phyloP scores from a whole-genome alignment of 2,113 vertebrate species.

The Phasianus colchicus region DNA sequence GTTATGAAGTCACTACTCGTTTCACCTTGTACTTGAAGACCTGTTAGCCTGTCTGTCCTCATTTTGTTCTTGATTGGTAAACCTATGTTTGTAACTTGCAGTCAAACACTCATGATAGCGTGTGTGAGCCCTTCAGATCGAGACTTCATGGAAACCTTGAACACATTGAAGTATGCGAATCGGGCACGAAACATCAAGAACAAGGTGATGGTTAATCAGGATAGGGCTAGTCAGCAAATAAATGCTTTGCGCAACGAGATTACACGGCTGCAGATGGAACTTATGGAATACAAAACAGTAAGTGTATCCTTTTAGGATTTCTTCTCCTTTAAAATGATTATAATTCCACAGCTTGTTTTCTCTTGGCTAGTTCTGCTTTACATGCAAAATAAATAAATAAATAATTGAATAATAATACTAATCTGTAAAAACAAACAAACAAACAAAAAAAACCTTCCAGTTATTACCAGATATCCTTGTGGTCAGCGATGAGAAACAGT shows the following conservation, averaged over 20 bases:
- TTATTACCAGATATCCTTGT: neutral
- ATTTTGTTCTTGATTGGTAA: neutral
- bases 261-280: slow-evolving; percentile 94
- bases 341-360: neutral
- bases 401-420: neutral
- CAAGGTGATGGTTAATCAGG: slow-evolving; percentile 96
- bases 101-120: slow-evolving; percentile 98
- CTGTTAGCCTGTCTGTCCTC: neutral
- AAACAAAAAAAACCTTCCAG: neutral
- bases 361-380: neutral
- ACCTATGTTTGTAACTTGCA: slow-evolving; percentile 67
- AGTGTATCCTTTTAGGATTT: slow-evolving; percentile 29
- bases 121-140: slow-evolving; percentile 97
- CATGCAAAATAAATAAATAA: neutral
- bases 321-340: neutral
- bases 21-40: neutral
- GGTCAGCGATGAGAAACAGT: neutral
- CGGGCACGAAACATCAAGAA: slow-evolving; percentile 98
- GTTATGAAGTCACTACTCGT: neutral
- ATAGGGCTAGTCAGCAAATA: slow-evolving; percentile 96
- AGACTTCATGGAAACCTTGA: slow-evolving; percentile 99
- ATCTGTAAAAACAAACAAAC: neutral
- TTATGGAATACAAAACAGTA: slow-evolving; percentile 98
- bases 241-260: slow-evolving; percentile 92
- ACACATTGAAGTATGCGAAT: slow-evolving; percentile 95